phyloP scores from a whole-genome alignment of 2,113 vertebrate species.

The Himantopus leucocephalus region DNA sequence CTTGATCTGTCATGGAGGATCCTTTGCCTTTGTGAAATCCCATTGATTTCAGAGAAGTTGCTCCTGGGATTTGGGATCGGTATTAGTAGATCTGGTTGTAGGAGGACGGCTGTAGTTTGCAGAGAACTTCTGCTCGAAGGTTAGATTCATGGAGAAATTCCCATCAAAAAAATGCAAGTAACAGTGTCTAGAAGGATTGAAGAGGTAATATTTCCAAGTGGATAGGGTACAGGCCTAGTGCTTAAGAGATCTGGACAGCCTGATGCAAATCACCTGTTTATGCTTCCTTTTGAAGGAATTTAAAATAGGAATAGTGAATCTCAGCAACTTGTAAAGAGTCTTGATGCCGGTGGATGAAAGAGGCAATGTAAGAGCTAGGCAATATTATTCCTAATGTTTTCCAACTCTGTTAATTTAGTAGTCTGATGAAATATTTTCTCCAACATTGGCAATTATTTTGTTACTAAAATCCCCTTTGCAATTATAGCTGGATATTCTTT shows the following conservation, averaged over 20 bases:
- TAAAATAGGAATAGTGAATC: not conserved
- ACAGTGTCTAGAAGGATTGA: not conserved
- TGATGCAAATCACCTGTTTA: not conserved
- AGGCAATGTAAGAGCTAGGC: not conserved
- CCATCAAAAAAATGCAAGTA: not conserved
- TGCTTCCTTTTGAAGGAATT: not conserved
- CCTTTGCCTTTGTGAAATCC: not conserved
- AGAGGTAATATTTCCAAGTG: not conserved
- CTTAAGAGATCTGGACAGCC: not conserved
- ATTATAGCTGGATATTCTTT: constrained; percentile 12
- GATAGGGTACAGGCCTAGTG: not conserved
- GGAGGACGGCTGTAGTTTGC: not conserved
- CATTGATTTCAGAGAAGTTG: not conserved
- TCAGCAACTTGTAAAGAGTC: not conserved
- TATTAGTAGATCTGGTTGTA: not conserved
- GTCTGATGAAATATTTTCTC: constrained; percentile 34
- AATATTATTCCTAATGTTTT: not conserved
- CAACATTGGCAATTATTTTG: constrained; percentile 3
- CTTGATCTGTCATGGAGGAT: not conserved
- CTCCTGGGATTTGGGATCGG: not conserved
- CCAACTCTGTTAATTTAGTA: not conserved
- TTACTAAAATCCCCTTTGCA: constrained; percentile 32
- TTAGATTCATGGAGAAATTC: not conserved
- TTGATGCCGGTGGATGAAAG: not conserved
- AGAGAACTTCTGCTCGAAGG: not conserved